phyloP scores from a whole-genome alignment of 2,797 vertebrate species.

The Xiphorhynchus erythropygius region DNA sequence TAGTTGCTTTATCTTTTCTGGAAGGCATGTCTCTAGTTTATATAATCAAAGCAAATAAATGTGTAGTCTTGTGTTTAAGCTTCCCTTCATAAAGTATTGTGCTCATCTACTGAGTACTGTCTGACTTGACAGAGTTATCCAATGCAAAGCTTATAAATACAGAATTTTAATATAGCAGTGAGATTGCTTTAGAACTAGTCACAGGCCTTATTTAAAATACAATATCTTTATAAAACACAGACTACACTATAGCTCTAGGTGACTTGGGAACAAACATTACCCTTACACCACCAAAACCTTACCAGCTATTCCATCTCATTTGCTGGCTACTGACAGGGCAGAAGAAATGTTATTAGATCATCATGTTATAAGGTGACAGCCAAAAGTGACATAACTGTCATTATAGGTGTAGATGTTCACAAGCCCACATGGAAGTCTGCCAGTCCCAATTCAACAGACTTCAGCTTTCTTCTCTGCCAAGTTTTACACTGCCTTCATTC shows the following conservation, averaged over 20 bases:
- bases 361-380: neutral
- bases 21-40: neutral
- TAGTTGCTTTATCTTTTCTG: neutral
- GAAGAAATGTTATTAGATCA: neutral
- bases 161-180: neutral
- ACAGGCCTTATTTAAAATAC: neutral
- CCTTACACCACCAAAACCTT: neutral
- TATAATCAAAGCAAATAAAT: neutral
- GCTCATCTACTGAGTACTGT: neutral
- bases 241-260: neutral
- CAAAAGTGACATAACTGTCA: neutral
- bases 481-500: neutral
- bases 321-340: neutral
- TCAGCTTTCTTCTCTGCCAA: neutral
- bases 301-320: neutral
- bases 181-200: slow-evolving; percentile 1
- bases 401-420: neutral
- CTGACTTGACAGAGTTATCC: neutral
- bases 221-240: neutral
- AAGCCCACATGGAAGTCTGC: neutral
- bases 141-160: neutral
- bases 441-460: neutral
- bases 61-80: neutral
- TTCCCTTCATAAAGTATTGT: neutral
- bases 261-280: neutral